These are phyloP conservation scores for Tenualosa ilisha DNA, from an alignment of 2,797 vertebrate genomes.

Conservation along the genomic window DNA sequence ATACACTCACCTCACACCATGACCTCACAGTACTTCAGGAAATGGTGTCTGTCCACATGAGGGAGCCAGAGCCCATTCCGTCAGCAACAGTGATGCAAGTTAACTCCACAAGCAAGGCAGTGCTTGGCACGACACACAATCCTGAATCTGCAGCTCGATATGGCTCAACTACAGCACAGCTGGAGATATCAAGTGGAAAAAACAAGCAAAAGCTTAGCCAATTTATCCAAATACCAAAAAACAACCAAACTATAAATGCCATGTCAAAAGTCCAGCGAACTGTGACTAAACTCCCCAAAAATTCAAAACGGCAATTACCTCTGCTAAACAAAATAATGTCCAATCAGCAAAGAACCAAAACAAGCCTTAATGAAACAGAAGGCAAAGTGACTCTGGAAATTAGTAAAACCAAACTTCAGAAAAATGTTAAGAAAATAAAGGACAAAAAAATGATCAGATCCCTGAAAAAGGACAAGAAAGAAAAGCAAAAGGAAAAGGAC, in stretches of 20 bases:
- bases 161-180: not conserved
- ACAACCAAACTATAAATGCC: not conserved
- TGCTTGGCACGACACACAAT: conserved; percentile 10
- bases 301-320: not conserved
- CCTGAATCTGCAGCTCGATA: not conserved
- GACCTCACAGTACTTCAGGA: conserved; percentile 43
- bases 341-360: not conserved
- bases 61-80: conserved; percentile 34
- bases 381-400: conserved; percentile 39
- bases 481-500: conserved; percentile 41
- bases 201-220: not conserved
- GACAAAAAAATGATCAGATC: conserved; percentile 45
- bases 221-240: conserved; percentile 27
- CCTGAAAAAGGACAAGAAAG: conserved; percentile 56
- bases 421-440: conserved; percentile 46
- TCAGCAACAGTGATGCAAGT: conserved; percentile 41
- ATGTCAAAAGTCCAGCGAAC: not conserved
- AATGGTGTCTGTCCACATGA: conserved; percentile 14
- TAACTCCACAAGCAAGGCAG: not conserved
- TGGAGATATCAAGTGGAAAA: not conserved
- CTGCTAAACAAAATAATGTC: not conserved
- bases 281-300: not conserved
- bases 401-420: conserved; percentile 39
- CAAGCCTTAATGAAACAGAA: not conserved
- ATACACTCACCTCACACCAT: conserved; percentile 30